phyloP scores from a whole-genome alignment of 2,888 invertebrate genomes.

The Crossocerus cetratus region DNA sequence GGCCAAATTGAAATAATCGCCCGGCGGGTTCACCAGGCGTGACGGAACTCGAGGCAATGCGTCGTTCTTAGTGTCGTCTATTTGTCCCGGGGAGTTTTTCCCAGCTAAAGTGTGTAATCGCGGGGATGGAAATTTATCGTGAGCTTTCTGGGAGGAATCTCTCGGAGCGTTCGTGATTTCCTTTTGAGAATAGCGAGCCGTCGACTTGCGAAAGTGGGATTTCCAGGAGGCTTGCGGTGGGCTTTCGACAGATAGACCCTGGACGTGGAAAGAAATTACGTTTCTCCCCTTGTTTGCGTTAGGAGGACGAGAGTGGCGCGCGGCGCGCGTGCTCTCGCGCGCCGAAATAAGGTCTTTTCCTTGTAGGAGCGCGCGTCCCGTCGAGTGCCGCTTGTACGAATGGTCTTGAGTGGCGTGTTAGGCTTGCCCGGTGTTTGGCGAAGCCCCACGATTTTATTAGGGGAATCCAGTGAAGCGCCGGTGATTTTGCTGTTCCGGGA shows the following conservation, averaged over 20 bases:
- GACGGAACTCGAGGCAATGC: too few relatives aligned
- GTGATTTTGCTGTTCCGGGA: conserved; percentile 8
- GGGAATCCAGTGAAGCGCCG: not conserved
- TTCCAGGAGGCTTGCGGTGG: not conserved
- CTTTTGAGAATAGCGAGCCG: too few relatives aligned
- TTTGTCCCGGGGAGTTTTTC: too few relatives aligned
- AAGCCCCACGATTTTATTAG: conserved; percentile 14
- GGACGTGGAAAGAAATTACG: conserved; percentile 54
- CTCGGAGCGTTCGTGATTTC: too few relatives aligned
- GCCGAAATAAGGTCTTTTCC: conserved; percentile 52
- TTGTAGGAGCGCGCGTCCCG: conserved; percentile 22
- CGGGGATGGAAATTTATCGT: too few relatives aligned
- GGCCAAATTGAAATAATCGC: too few relatives aligned
- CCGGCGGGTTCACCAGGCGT: too few relatives aligned
- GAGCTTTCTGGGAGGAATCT: too few relatives aligned
- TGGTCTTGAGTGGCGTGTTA: conserved; percentile 24
- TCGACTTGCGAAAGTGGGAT: too few relatives aligned
- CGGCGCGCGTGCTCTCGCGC: conserved; percentile 25
- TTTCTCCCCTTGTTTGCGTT: conserved; percentile 57
- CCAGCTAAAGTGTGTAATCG: too few relatives aligned
- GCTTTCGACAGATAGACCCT: not conserved
- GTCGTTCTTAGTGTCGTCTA: too few relatives aligned
- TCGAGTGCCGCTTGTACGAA: conserved; percentile 17
- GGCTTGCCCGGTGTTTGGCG: conserved; percentile 14
- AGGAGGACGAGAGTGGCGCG: conserved; percentile 25